A percentile compares a stretch with the other conserved stretches of the same genome.
Conservation (phyloP, 2,888 invertebrate species). For the Dexiosoma caninum region DNA sequence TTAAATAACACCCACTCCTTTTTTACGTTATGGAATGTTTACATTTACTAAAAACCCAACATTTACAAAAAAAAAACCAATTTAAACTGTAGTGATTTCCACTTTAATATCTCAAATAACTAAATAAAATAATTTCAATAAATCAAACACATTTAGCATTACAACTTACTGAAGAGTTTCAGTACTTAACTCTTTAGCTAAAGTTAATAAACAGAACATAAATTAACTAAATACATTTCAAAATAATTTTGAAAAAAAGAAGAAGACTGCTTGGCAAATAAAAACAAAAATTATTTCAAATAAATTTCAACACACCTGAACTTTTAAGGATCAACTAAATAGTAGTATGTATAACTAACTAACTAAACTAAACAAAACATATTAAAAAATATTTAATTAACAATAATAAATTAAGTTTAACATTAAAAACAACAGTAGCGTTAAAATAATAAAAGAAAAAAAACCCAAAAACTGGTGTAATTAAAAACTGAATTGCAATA, state of each 20-base stretch:
- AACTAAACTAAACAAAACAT: constrained; percentile 63
- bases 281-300: constrained; percentile 23
- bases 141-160: constrained; percentile 17
- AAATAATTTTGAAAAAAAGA: constrained; percentile 41
- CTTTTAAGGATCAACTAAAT: constrained; percentile 63
- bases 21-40: constrained; percentile 42
- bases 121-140: constrained; percentile 26
- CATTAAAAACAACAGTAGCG: constrained; percentile 61
- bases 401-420: constrained; percentile 66
- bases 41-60: constrained; percentile 4
- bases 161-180: constrained; percentile 24
- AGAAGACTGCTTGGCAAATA: constrained; percentile 61
- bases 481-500: not conserved
- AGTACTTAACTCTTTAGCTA: constrained; percentile 17
- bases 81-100: constrained; percentile 45
- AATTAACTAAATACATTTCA: constrained; percentile 16
- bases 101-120: constrained; percentile 28
- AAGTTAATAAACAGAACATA: constrained; percentile 1
- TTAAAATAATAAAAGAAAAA: constrained; percentile 56
- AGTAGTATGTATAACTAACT: constrained; percentile 56
- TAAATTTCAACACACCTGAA: constrained; percentile 61
- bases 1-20: constrained; percentile 3
- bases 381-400: constrained; percentile 58
- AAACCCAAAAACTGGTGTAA: constrained; percentile 36
- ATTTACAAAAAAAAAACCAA: not conserved